Evolutionary conservation across 2,797 vertebrate genomes (phyloP), one percentile per base, ranked within the genome.

Genomic region (Oreonectes daqikongensis): DNA sequence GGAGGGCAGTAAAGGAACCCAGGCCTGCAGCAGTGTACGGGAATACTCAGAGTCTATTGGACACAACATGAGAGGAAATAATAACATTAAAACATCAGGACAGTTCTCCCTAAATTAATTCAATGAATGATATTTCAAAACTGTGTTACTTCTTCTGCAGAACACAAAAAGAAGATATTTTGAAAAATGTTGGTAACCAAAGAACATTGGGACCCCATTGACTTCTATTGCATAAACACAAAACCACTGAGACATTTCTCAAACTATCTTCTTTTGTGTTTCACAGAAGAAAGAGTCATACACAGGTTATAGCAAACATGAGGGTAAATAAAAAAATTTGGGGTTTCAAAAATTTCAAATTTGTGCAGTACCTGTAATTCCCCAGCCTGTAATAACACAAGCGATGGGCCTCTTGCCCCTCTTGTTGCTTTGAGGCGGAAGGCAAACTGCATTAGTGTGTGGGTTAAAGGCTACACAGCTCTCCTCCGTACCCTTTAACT

Each of bases 321-420:
- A n/a, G n/a, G n/a, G n/a, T n/a, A n/a, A n/a, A n/a, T n/a, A n/a
- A n/a, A n/a, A n/a, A n/a, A n/a, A n/a, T n/a, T n/a, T n/a, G n/a
- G n/a, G n/a, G n/a, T n/a, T n/a, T n/a, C n/a, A n/a, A n/a, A n/a
- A n/a, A n/a, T n/a, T n/a, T n/a, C n/a, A n/a, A n/a, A 10, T 9
- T 9, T 10, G 1, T 35, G 35, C 35, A 0, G 55, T 86, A 90
- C 90, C 91, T 87, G 90, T 92, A 74, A 95, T 89, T 72, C 95
- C 95, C 95, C 95, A 96, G 79, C 95, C 95, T 0, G 95, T 95
- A 80, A 96, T 95, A 73, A 95, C 87, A 61, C 95, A 96, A 50
- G 91, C 89, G 2, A 87, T 79, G 8, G 90, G 89, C 60, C 88
- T 90, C 77, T 89, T 88, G 60, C 88, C 90, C 86, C 86, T 86